A percentile compares a stretch with the other conserved stretches of the same genome.
phyloP scores from a whole-genome alignment of 2,888 invertebrate species.

The Gryllus longicercus region DNA sequence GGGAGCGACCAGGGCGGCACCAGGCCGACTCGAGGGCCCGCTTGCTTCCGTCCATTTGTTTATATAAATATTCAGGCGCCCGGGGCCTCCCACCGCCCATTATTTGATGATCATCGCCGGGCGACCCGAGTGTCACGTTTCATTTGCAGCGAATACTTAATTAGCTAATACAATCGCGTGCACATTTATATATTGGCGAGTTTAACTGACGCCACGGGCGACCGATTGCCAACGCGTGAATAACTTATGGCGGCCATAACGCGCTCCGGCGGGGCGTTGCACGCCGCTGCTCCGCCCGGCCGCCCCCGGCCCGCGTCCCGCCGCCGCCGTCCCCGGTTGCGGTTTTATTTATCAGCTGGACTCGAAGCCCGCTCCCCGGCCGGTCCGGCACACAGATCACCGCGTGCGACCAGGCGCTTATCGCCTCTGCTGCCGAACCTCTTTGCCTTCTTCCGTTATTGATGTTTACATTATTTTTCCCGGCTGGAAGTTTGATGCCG shows the following conservation, averaged over 20 bases:
- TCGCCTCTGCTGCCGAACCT: background rate
- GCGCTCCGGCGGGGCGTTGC: background rate
- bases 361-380: background rate
- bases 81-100: background rate
- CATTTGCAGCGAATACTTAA: slow-evolving; percentile 8
- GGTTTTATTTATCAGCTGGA: background rate
- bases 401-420: background rate
- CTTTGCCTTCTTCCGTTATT: too few species aligned
- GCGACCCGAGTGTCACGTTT: slow-evolving; percentile 8
- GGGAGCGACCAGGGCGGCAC: too few species aligned
- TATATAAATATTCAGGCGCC: slow-evolving; percentile 1
- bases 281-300: background rate
- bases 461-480: too few species aligned
- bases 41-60: background rate
- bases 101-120: slow-evolving; percentile 17
- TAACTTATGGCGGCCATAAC: background rate
- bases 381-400: background rate
- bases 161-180: slow-evolving; percentile 17
- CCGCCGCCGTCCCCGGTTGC: background rate
- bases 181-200: slow-evolving; percentile 17
- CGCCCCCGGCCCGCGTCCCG: background rate
- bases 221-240: background rate
- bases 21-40: background rate
- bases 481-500: too few species aligned
- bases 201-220: slow-evolving; percentile 17